A percentile compares a stretch with the other conserved stretches of the same genome.
Evolutionary conservation across 1,140 invertebrate genomes (phyloP).

Genomic region (Amphibalanus amphitrite): DNA sequence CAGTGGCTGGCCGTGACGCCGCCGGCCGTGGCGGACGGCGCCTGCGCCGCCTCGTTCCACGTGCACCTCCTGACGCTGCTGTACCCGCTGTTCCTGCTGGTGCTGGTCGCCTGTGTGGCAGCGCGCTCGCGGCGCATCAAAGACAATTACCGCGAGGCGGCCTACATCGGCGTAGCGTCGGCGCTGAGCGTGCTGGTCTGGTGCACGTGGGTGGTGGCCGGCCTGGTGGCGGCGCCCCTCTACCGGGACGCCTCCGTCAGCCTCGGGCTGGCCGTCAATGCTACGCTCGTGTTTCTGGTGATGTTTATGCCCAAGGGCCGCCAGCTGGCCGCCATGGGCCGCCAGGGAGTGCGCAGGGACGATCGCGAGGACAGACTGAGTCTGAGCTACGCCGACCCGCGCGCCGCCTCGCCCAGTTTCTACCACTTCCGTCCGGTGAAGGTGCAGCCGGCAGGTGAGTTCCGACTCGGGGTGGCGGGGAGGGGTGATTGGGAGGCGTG

Average conservation of each 20-base stretch:
- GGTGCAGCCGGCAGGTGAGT: neutral
- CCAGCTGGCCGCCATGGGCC: slow-evolving; percentile 74
- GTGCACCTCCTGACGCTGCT: slow-evolving; percentile 55
- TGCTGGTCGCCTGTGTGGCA: slow-evolving; percentile 65
- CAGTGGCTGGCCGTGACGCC: slow-evolving; percentile 14
- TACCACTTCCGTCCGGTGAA: neutral
- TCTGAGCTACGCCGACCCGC: slow-evolving; percentile 1
- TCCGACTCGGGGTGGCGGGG: too few relatives aligned
- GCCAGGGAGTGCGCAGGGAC: slow-evolving; percentile 38
- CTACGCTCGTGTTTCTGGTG: slow-evolving; percentile 63
- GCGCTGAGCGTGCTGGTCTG: slow-evolving; percentile 67
- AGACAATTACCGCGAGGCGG: slow-evolving; percentile 81
- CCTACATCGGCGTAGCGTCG: slow-evolving; percentile 70
- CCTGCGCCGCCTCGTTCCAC: slow-evolving; percentile 22
- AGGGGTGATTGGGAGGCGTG: too few relatives aligned
- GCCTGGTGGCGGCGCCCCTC: slow-evolving; percentile 40
- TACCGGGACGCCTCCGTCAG: slow-evolving; percentile 17
- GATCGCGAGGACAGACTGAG: slow-evolving; percentile 49
- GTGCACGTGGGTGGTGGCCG: slow-evolving; percentile 54
- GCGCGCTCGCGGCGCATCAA: slow-evolving; percentile 54
- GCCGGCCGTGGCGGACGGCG: slow-evolving; percentile 5
- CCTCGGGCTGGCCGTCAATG: slow-evolving; percentile 63
- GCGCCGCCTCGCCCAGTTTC: neutral
- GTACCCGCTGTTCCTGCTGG: slow-evolving; percentile 62
- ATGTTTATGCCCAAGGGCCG: slow-evolving; percentile 88